Conservation (phyloP, 2,113 vertebrate genomes). For the Rana temporaria region DNA sequence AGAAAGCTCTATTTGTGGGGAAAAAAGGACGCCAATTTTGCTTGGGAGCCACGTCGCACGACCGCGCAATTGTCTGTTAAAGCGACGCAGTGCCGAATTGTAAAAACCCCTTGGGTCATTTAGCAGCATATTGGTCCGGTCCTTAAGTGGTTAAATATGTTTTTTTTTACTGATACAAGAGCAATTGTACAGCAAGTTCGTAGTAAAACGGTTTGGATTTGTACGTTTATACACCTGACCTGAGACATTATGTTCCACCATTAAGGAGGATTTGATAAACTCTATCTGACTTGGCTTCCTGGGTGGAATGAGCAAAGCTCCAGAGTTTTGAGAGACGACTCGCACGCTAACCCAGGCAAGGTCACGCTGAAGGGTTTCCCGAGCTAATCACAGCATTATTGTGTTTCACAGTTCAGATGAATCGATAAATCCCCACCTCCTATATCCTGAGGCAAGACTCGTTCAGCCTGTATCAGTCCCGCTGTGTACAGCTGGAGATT, state of each 20-base stretch:
- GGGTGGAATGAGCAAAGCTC: neutral
- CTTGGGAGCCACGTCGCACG: too few species aligned
- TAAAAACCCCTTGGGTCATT: too few species aligned
- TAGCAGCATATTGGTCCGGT: too few species aligned
- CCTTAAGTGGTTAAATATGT: too few species aligned
- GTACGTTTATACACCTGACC: neutral
- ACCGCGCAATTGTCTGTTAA: too few species aligned
- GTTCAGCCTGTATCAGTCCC: neutral
- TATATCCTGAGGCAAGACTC: constrained; percentile 36
- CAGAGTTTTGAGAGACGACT: neutral
- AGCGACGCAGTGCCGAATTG: too few species aligned
- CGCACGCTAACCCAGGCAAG: constrained; percentile 48
- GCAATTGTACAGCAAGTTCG: too few species aligned
- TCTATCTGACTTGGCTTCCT: neutral
- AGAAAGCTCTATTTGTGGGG: too few species aligned
- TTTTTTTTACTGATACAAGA: too few species aligned
- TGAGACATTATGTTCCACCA: neutral
- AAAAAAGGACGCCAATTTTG: too few species aligned
- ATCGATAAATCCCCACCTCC: neutral
- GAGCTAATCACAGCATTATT: constrained; percentile 2
- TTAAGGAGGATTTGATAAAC: neutral
- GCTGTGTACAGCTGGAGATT: constrained; percentile 7
- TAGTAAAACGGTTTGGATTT: neutral
- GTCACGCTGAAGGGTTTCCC: constrained; percentile 55
- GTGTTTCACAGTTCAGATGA: constrained; percentile 19